A percentile compares a stretch with the other conserved stretches of the same genome.
phyloP scores from a whole-genome alignment of 2,888 invertebrate genomes.

The Apodemia zela region DNA sequence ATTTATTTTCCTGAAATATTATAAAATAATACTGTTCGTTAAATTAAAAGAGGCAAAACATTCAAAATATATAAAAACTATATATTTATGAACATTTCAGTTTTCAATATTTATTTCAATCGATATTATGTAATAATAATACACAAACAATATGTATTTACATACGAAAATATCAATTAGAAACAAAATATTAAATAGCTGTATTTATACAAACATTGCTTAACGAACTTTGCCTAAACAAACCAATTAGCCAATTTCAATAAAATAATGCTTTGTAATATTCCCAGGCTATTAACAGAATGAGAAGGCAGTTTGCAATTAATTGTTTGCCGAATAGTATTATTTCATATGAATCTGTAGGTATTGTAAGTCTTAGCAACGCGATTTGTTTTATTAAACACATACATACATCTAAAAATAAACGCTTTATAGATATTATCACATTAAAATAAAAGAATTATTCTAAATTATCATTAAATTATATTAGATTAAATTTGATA shows the following conservation, averaged over 20 bases:
- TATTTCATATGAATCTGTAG: background rate
- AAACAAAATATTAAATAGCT: background rate
- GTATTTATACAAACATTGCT: background rate
- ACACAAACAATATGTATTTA: background rate
- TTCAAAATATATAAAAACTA: background rate
- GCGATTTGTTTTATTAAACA: conserved; percentile 21
- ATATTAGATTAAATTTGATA: conserved; percentile 35
- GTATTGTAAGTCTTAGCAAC: background rate
- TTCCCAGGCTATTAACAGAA: background rate
- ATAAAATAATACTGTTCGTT: conserved; percentile 6
- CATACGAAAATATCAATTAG: background rate
- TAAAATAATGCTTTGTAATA: background rate
- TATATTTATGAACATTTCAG: background rate
- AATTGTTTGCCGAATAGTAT: conserved; percentile 1
- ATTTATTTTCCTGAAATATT: background rate
- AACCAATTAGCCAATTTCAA: conserved; percentile 1
- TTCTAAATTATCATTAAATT: conserved; percentile 68
- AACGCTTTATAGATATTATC: conserved; percentile 69
- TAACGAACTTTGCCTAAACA: background rate
- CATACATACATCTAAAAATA: conserved; percentile 38
- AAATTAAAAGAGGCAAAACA: background rate
- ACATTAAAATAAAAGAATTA: conserved; percentile 53
- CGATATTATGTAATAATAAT: background rate
- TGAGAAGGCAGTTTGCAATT: background rate
- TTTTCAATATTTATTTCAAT: background rate